A percentile compares a stretch with the other conserved stretches of the same genome.
Conservation (phyloP, 2,797 vertebrate genomes). For the Mormyrops boulengeri region DNA sequence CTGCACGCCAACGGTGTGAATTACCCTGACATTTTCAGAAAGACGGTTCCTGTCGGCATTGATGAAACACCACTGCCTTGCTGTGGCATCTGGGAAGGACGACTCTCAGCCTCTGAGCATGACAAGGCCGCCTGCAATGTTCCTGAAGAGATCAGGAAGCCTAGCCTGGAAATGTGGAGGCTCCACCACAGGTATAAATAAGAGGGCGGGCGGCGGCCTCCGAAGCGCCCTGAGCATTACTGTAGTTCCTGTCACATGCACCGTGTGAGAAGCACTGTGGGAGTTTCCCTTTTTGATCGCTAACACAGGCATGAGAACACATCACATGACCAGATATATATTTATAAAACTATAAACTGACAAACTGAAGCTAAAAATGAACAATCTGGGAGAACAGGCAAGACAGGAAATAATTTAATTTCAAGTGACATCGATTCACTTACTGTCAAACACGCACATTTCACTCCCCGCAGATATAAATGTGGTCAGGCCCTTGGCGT, state of each 20-base stretch:
- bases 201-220: not conserved
- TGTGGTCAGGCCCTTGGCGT: constrained; percentile 3
- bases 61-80: constrained; percentile 25
- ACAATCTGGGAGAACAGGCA: not conserved
- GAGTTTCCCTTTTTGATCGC: not conserved
- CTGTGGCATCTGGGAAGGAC: constrained; percentile 19
- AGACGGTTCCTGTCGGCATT: constrained; percentile 6
- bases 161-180: not conserved
- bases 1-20: constrained; percentile 35
- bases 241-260: not conserved
- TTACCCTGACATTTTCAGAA: constrained; percentile 37
- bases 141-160: not conserved
- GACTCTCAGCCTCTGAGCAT: not conserved
- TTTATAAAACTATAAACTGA: not conserved
- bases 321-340: not conserved
- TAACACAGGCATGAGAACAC: not conserved
- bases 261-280: not conserved
- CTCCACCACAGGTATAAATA: not conserved
- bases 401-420: not conserved
- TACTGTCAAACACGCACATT: not conserved
- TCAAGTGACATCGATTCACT: constrained; percentile 1
- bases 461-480: not conserved
- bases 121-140: not conserved
- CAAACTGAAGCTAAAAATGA: not conserved
- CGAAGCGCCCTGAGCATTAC: not conserved